phyloP scores from a whole-genome alignment of 1,140 invertebrate genomes.

The Centruroides vittatus region DNA sequence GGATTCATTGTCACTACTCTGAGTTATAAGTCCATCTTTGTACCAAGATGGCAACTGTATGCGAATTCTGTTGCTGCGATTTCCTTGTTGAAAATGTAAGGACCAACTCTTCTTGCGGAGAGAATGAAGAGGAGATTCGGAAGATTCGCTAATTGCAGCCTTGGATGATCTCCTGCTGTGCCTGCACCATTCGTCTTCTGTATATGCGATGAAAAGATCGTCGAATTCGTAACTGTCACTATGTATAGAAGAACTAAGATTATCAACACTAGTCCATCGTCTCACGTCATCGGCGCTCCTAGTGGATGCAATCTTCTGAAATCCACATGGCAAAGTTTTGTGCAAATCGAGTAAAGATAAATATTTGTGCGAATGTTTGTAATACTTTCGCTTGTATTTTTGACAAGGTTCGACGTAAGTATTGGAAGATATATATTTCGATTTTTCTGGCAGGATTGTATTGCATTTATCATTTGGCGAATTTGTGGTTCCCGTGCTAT shows the following conservation, averaged over 20 bases:
- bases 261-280: constrained; percentile 13
- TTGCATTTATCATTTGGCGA: not conserved
- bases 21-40: not conserved
- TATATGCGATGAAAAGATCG: constrained; percentile 19
- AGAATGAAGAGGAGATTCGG: not conserved
- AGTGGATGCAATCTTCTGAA: not conserved
- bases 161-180: not conserved
- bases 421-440: too few species aligned
- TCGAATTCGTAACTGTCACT: constrained; percentile 20
- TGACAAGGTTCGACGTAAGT: too few species aligned
- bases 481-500: not conserved
- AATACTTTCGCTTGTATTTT: too few species aligned
- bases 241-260: constrained; percentile 5
- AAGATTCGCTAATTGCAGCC: not conserved
- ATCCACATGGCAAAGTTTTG: too few species aligned
- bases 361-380: too few species aligned
- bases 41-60: constrained; percentile 9
- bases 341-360: too few species aligned
- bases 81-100: not conserved
- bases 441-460: too few species aligned
- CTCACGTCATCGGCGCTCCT: constrained; percentile 11
- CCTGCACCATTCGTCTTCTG: constrained; percentile 13
- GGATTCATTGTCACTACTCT: not conserved
- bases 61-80: not conserved
- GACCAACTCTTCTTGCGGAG: too few species aligned